phyloP scores from a whole-genome alignment of 2,113 vertebrate genomes.

The Corythoichthys intestinalis region DNA sequence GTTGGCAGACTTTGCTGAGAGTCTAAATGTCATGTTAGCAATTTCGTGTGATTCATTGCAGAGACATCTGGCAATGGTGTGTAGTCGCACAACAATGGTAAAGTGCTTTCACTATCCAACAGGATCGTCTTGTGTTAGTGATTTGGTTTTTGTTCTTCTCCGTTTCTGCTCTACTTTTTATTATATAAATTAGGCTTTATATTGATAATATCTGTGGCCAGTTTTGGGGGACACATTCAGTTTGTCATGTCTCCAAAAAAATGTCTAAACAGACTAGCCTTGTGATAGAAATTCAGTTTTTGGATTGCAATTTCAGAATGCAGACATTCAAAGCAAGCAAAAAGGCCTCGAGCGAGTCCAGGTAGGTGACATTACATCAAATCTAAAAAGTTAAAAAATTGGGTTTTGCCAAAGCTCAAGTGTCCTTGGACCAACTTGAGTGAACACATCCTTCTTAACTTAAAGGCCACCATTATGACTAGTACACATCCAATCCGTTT shows the following conservation, averaged over 20 bases:
- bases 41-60: constrained; percentile 6
- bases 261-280: neutral
- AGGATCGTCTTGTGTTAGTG: neutral
- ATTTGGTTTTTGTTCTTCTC: no score
- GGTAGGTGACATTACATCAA: neutral
- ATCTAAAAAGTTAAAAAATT: neutral
- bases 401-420: neutral
- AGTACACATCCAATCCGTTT: no score
- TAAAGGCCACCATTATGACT: no score
- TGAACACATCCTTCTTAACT: no score
- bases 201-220: no score
- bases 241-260: neutral
- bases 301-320: neutral
- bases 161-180: no score
- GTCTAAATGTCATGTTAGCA: constrained; percentile 46
- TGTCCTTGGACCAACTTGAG: neutral
- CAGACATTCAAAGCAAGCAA: neutral
- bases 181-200: no score
- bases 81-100: neutral
- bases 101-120: neutral
- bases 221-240: neutral
- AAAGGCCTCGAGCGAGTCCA: neutral
- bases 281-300: neutral
- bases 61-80: constrained; percentile 6
- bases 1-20: constrained; percentile 24